Percentiles rank a stretch among this genome's conserved stretches.
phyloP scores from a whole-genome alignment of 2,888 invertebrate genomes.

The Automeris io region DNA sequence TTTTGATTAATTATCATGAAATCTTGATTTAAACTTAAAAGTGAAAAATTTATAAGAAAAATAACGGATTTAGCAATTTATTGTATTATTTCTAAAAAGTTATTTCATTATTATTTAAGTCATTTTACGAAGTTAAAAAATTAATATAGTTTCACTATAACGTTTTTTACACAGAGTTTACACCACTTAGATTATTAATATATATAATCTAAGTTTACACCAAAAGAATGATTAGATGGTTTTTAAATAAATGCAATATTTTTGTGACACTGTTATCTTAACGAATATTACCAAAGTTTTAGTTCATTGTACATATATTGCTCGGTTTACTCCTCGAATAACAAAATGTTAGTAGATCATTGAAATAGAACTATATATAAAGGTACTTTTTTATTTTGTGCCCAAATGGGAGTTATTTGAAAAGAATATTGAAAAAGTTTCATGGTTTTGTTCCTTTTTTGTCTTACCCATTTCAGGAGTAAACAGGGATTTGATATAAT shows the following conservation, averaged over 20 bases:
- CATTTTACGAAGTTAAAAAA: too few species aligned
- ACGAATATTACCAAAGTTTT: slow-evolving; percentile 13
- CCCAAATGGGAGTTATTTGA: background rate
- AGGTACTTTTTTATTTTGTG: too few species aligned
- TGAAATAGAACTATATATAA: too few species aligned
- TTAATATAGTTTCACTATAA: too few species aligned
- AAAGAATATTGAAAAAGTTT: background rate
- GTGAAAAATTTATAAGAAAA: too few species aligned
- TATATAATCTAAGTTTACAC: too few species aligned
- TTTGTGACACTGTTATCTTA: slow-evolving; percentile 8
- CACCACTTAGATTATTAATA: too few species aligned
- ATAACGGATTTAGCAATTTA: too few species aligned
- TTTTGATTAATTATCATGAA: background rate
- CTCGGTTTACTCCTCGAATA: background rate
- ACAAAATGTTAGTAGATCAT: too few species aligned
- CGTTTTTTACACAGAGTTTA: too few species aligned
- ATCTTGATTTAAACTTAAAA: background rate
- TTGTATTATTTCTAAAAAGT: too few species aligned
- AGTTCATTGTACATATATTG: slow-evolving; percentile 4
- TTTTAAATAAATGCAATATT: slow-evolving; percentile 6
- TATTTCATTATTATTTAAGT: too few species aligned
- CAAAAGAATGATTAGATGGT: background rate
- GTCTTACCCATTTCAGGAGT: background rate
- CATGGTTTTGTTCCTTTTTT: background rate
- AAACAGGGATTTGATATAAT: background rate